These are phyloP conservation scores for Cylloceria caligata DNA, from an alignment of 2,888 invertebrate species.

Conservation along the genomic window DNA sequence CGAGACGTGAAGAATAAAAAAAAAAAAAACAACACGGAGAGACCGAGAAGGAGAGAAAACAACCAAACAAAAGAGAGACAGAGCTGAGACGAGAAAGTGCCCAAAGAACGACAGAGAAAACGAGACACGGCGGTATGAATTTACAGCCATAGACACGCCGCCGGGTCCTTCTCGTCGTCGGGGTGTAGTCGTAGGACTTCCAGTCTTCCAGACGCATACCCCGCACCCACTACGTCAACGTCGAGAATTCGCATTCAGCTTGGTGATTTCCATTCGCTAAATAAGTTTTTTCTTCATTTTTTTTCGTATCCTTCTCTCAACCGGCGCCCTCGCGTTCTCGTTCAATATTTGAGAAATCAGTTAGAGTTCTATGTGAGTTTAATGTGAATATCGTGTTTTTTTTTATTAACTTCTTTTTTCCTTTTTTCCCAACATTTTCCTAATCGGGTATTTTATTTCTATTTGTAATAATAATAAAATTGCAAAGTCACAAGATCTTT, in stretches of 20 bases:
- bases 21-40: neutral
- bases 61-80: slow-evolving; percentile 28
- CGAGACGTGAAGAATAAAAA: slow-evolving; percentile 69
- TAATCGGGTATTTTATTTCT: neutral
- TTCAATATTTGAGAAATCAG: slow-evolving; percentile 51
- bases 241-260: slow-evolving; percentile 28
- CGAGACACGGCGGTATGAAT: slow-evolving; percentile 38
- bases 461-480: neutral
- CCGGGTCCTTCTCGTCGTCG: slow-evolving; percentile 23
- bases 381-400: neutral
- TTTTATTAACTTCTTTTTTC: neutral
- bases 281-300: slow-evolving; percentile 33
- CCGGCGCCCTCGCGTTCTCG: neutral
- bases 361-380: neutral
- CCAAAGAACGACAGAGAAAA: slow-evolving; percentile 4
- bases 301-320: slow-evolving; percentile 6
- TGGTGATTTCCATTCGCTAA: slow-evolving; percentile 57
- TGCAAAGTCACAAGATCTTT: neutral
- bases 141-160: slow-evolving; percentile 39
- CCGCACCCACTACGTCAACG: slow-evolving; percentile 35
- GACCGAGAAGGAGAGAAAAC: slow-evolving; percentile 20
- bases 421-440: neutral
- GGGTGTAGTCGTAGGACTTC: slow-evolving; percentile 48
- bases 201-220: slow-evolving; percentile 35
- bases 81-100: slow-evolving; percentile 9